Evolutionary conservation across 1,140 invertebrate species (phyloP).

Genomic region (Pseudomyrmex sp.): DNA sequence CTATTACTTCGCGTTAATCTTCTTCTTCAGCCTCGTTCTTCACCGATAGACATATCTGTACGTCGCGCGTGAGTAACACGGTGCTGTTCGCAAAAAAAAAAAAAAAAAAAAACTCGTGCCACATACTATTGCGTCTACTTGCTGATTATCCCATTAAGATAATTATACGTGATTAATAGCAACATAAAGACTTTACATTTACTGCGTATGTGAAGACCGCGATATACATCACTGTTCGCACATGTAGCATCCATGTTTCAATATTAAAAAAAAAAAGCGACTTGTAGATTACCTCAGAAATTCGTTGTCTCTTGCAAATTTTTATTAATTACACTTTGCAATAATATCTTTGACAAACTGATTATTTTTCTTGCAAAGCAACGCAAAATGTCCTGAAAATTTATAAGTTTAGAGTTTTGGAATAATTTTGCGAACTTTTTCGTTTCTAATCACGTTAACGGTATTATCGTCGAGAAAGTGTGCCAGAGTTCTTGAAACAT

Average conservation of each 20-base stretch:
- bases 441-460: neutral
- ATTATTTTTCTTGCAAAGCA: neutral
- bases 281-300: neutral
- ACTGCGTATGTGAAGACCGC: neutral
- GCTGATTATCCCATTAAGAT: conserved; percentile 41
- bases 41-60: neutral
- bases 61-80: neutral
- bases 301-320: too few species aligned
- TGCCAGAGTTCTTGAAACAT: neutral
- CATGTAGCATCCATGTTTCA: neutral
- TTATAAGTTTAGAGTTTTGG: neutral
- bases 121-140: neutral
- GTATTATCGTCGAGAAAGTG: conserved; percentile 16
- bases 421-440: neutral
- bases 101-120: neutral
- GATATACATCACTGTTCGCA: neutral
- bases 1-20: neutral
- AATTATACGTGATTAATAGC: conserved; percentile 38
- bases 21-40: neutral
- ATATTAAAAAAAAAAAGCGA: neutral
- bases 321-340: too few species aligned
- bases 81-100: neutral
- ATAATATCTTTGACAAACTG: neutral
- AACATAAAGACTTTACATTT: neutral
- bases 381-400: neutral